Evolutionary conservation across 2,888 invertebrate genomes (phyloP).

Genomic region (Myopa testacea): DNA sequence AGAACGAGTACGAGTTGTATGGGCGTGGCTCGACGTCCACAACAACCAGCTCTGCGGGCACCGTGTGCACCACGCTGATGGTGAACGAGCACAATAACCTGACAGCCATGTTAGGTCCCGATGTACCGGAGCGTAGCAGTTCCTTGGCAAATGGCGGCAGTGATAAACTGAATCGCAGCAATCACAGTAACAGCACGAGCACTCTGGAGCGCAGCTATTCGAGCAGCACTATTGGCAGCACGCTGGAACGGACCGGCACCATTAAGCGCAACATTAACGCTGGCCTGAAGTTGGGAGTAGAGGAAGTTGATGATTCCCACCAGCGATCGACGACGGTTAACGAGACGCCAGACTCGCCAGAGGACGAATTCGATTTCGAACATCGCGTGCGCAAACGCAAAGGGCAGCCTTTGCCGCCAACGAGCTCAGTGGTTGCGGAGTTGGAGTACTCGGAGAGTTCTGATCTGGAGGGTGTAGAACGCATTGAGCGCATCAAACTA

Average conservation of each 20-base stretch:
- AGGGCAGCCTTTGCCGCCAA: constrained; percentile 54
- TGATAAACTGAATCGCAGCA: constrained; percentile 71
- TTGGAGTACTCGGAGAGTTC: constrained; percentile 89
- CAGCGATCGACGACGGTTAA: constrained; percentile 44
- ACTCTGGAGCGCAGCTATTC: constrained; percentile 72
- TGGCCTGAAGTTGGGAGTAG: constrained; percentile 71
- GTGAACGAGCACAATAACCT: constrained; percentile 73
- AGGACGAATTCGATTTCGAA: constrained; percentile 67
- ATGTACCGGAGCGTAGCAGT: constrained; percentile 86
- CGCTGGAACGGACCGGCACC: constrained; percentile 68
- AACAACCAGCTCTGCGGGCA: constrained; percentile 90
- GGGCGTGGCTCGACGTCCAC: constrained; percentile 93
- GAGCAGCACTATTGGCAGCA: constrained; percentile 67
- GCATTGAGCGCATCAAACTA: constrained; percentile 85
- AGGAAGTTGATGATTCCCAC: constrained; percentile 66
- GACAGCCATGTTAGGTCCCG: constrained; percentile 74
- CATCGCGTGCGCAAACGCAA: constrained; percentile 53
- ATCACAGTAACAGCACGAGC: constrained; percentile 70
- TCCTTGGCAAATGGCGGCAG: constrained; percentile 69
- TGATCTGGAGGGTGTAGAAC: constrained; percentile 87
- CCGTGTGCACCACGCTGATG: constrained; percentile 86
- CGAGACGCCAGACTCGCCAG: constrained; percentile 57
- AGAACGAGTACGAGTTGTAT: constrained; percentile 91
- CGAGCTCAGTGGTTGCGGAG: constrained; percentile 66
- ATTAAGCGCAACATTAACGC: constrained; percentile 66